Conservation (phyloP, 2,797 vertebrate genomes). For the Gobionotothen gibberifrons region DNA sequence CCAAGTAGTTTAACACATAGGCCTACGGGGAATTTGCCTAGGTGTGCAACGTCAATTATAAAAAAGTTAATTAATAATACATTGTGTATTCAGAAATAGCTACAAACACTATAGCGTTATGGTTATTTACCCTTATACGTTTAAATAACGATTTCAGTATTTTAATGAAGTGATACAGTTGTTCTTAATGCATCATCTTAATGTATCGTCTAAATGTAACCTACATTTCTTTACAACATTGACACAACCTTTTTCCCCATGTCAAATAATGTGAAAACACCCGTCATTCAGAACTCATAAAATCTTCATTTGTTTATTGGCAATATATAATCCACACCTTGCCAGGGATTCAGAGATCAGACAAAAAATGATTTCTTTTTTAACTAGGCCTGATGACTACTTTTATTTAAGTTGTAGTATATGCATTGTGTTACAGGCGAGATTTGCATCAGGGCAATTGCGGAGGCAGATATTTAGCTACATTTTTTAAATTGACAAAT, state of each 20-base stretch:
- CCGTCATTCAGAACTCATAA: background rate
- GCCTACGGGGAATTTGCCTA: no score
- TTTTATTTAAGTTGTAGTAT: background rate
- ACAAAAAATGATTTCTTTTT: background rate
- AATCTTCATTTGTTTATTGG: background rate
- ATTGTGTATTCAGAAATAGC: background rate
- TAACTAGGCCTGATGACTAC: background rate
- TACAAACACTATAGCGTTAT: background rate
- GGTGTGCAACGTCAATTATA: no score
- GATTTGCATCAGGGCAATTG: background rate
- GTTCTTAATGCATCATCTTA: background rate
- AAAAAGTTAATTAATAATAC: no score
- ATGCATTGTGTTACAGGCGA: background rate
- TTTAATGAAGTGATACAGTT: background rate
- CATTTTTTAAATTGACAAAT: background rate
- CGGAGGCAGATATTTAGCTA: background rate
- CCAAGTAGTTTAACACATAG: no score
- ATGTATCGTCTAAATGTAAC: no score
- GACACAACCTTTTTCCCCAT: background rate
- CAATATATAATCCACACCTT: background rate
- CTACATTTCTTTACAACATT: background rate
- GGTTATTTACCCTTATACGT: background rate
- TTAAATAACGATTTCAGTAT: background rate
- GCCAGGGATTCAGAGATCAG: background rate
- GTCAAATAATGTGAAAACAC: conserved; percentile 17